Conservation (phyloP, 2,888 invertebrate species). For the Subacronicta megacephala region DNA sequence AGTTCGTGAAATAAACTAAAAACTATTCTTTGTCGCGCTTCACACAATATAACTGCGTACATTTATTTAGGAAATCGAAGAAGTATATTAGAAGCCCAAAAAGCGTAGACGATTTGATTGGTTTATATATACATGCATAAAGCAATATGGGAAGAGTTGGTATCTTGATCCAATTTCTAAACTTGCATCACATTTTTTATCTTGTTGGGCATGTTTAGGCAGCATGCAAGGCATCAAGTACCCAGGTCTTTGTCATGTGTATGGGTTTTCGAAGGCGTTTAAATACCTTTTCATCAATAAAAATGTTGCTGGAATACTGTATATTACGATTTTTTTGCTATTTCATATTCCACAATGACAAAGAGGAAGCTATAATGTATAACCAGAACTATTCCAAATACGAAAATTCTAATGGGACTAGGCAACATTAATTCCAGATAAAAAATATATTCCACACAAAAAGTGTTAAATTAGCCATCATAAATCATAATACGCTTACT, state of each 20-base stretch:
- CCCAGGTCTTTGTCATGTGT: not conserved
- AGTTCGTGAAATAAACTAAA: conserved; percentile 76
- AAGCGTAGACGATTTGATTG: conserved; percentile 22
- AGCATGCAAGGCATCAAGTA: conserved; percentile 4
- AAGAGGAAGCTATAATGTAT: conserved; percentile 7
- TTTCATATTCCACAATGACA: too few relatives aligned
- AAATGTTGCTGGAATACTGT: too few relatives aligned
- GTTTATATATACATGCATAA: conserved; percentile 29
- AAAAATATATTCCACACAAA: conserved; percentile 38
- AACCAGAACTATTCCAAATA: conserved; percentile 18
- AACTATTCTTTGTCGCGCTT: conserved; percentile 64
- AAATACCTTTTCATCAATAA: not conserved
- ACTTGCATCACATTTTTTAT: conserved; percentile 26
- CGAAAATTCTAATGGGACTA: conserved; percentile 38
- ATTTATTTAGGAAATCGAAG: conserved; percentile 34
- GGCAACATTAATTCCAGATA: conserved; percentile 34
- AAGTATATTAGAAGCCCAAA: conserved; percentile 18
- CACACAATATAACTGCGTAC: conserved; percentile 38
- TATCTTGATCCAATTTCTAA: conserved; percentile 35
- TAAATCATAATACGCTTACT: conserved; percentile 51
- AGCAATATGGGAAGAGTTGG: conserved; percentile 36
- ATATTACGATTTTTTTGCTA: too few relatives aligned
- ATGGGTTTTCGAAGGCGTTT: not conserved
- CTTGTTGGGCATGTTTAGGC: conserved; percentile 15
- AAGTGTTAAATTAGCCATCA: conserved; percentile 42